Conservation (phyloP, 2,888 invertebrate species). For the Eupelmus urozonus region DNA sequence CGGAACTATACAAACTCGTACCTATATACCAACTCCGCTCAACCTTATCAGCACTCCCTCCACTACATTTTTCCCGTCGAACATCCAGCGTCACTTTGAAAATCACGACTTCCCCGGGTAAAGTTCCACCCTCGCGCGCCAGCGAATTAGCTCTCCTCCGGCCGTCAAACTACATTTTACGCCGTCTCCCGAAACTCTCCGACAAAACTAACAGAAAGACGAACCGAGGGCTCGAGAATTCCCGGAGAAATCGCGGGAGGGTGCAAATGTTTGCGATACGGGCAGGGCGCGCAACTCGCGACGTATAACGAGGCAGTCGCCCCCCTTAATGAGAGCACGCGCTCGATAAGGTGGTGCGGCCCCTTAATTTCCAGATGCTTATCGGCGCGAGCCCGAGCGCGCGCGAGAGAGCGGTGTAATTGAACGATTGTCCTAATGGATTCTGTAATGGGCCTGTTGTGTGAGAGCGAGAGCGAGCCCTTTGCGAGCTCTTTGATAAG, state of each 20-base stretch:
- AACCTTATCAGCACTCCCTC: too few relatives aligned
- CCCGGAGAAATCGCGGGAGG: constrained; percentile 30
- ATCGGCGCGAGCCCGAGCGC: constrained; percentile 17
- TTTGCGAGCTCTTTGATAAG: too few relatives aligned
- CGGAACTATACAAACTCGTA: too few relatives aligned
- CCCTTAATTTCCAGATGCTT: constrained; percentile 53
- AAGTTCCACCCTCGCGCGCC: too few relatives aligned
- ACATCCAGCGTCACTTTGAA: too few relatives aligned
- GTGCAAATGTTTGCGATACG: constrained; percentile 55
- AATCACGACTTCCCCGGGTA: too few relatives aligned
- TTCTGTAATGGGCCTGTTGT: constrained; percentile 50
- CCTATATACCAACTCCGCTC: too few relatives aligned
- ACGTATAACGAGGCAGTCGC: constrained; percentile 45
- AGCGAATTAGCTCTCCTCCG: too few relatives aligned
- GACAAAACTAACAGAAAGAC: background rate
- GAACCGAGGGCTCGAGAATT: background rate
- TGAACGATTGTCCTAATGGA: constrained; percentile 58
- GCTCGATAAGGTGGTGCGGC: constrained; percentile 30
- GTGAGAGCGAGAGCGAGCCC: too few relatives aligned
- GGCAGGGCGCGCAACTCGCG: constrained; percentile 5
- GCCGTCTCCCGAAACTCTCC: background rate
- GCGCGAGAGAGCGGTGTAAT: constrained; percentile 44
- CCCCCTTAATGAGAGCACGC: constrained; percentile 52
- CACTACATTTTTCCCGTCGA: too few relatives aligned
- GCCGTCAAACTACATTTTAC: too few relatives aligned